A percentile compares a stretch with the other conserved stretches of the same genome.
phyloP scores from a whole-genome alignment of 2,113 vertebrate genomes.

The Phodopus roborovskii region DNA sequence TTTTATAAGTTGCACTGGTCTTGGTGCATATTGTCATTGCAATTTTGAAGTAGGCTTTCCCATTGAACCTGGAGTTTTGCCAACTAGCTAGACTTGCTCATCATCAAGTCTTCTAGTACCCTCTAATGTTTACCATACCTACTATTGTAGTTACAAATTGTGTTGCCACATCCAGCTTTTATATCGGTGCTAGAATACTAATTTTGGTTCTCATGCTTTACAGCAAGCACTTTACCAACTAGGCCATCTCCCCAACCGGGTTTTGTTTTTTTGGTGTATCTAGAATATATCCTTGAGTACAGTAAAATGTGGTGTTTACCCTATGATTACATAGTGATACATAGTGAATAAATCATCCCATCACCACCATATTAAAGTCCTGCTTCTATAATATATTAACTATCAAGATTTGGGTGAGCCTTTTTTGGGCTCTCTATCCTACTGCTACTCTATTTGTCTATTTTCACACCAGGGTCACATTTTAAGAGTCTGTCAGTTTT shows the following conservation, averaged over 20 bases:
- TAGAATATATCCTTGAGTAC: neutral
- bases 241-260: neutral
- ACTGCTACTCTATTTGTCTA: neutral
- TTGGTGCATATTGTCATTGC: neutral
- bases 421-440: neutral
- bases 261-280: neutral
- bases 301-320: neutral
- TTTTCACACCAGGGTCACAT: neutral
- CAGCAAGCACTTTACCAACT: neutral
- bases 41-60: neutral
- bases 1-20: neutral
- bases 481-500: neutral
- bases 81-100: neutral
- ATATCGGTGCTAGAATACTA: neutral
- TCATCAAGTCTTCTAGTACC: neutral
- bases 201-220: neutral
- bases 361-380: neutral
- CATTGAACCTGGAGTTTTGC: neutral
- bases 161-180: neutral
- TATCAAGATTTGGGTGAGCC: accelerated
- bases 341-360: neutral
- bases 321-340: neutral
- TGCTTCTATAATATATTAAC: neutral
- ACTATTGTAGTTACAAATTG: too few relatives aligned
- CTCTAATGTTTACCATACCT: too few relatives aligned